phyloP scores from a whole-genome alignment of 2,113 vertebrate species.

The Chrysochloris asiatica region DNA sequence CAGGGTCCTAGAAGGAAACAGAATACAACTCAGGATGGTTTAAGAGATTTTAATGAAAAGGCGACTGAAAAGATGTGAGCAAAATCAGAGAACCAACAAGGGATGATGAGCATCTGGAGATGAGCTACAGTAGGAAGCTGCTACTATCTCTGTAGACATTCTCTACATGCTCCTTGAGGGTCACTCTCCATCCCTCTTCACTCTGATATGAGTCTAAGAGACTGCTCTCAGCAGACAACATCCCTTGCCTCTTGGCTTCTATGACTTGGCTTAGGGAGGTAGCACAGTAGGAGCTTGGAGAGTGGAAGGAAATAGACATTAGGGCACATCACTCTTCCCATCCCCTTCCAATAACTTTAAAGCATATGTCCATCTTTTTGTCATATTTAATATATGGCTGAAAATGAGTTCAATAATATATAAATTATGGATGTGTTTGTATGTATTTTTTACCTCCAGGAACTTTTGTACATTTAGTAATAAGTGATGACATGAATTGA shows the following conservation, averaged over 20 bases:
- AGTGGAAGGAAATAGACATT: neutral
- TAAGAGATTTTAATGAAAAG: neutral
- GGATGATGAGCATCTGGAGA: neutral
- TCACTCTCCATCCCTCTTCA: neutral
- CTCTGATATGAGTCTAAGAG: too few species aligned
- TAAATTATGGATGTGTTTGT: neutral
- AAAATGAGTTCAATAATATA: neutral
- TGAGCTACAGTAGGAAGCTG: neutral
- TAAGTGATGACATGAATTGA: neutral
- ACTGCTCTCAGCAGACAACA: neutral
- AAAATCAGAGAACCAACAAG: neutral
- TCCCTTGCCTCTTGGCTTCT: neutral
- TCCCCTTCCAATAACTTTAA: neutral
- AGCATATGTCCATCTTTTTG: neutral
- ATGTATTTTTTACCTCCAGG: neutral
- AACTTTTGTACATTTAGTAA: neutral
- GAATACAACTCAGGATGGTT: neutral
- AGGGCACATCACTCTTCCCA: neutral
- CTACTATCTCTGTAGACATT: neutral
- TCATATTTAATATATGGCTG: neutral
- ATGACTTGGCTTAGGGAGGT: neutral
- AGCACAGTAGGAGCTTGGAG: neutral
- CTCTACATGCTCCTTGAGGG: rapidly evolving
- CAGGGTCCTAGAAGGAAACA: neutral
- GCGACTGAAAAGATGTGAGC: neutral